Evolutionary conservation across 2,797 vertebrate genomes (phyloP).

Genomic region (Pantherophis alleghaniensis): DNA sequence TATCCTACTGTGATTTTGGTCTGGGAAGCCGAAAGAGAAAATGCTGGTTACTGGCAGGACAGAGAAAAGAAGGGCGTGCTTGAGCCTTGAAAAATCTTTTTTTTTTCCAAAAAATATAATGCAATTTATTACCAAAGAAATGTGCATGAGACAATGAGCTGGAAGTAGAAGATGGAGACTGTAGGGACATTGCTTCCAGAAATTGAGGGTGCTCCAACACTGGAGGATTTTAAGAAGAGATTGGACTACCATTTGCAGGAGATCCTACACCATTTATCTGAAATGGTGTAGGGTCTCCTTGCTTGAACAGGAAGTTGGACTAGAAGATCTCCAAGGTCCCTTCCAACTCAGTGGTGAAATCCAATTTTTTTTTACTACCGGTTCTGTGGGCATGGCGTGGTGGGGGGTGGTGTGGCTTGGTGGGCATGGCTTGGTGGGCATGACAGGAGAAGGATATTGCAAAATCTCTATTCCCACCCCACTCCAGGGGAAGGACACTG

Average conservation of each 20-base stretch:
- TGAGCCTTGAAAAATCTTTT: background rate
- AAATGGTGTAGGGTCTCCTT: background rate
- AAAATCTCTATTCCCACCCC: too few relatives aligned
- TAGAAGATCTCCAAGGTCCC: background rate
- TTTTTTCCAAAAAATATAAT: background rate
- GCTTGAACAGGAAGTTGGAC: background rate
- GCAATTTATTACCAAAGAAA: background rate
- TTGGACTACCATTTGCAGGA: background rate
- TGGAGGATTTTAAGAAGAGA: background rate
- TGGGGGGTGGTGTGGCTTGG: too few relatives aligned
- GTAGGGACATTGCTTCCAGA: background rate
- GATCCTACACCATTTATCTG: too few relatives aligned
- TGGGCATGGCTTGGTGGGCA: too few relatives aligned
- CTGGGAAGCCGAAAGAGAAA: background rate
- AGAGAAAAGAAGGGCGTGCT: background rate
- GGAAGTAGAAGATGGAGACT: background rate
- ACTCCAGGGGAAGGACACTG: too few relatives aligned
- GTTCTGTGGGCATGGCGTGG: too few relatives aligned
- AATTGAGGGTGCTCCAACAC: background rate
- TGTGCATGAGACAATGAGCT: background rate
- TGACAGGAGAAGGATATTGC: too few relatives aligned
- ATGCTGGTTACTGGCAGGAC: background rate
- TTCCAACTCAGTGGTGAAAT: background rate
- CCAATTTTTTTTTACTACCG: too few relatives aligned
- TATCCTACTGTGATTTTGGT: slow-evolving; percentile 17